phyloP scores from a whole-genome alignment of 2,888 invertebrate genomes.

The Pardosa pseudoannulata region DNA sequence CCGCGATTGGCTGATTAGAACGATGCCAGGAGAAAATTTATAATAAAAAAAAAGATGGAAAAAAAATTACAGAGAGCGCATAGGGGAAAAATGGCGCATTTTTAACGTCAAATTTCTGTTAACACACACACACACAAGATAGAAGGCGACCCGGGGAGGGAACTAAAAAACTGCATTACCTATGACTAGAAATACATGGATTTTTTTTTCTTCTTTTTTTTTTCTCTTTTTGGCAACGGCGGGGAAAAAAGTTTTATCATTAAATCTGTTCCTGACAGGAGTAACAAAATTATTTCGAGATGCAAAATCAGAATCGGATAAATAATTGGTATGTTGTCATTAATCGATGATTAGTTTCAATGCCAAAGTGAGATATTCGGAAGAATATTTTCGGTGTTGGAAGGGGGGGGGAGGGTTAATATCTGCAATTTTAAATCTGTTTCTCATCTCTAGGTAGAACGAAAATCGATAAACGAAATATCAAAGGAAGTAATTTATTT shows the following conservation, averaged over 20 bases:
- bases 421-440: too few relatives aligned
- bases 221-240: too few relatives aligned
- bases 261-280: conserved; percentile 29
- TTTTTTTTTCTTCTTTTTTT: conserved; percentile 10
- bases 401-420: too few relatives aligned
- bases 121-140: too few relatives aligned
- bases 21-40: conserved; percentile 36
- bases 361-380: background rate
- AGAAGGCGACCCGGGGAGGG: conserved; percentile 7
- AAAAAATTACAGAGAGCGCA: background rate
- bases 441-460: too few relatives aligned
- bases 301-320: background rate
- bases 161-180: conserved; percentile 38
- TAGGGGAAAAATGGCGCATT: conserved; percentile 44
- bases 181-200: conserved; percentile 50
- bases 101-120: conserved; percentile 53
- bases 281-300: background rate
- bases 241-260: conserved; percentile 33
- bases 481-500: too few relatives aligned
- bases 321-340: background rate
- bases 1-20: conserved; percentile 69
- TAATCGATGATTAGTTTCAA: conserved; percentile 11
- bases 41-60: conserved; percentile 28
- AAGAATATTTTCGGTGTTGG: background rate
- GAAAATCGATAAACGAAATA: too few relatives aligned